A percentile compares a stretch with the other conserved stretches of the same genome.
Conservation (phyloP, 2,888 invertebrate genomes). For the Muschampia plurimacula region DNA sequence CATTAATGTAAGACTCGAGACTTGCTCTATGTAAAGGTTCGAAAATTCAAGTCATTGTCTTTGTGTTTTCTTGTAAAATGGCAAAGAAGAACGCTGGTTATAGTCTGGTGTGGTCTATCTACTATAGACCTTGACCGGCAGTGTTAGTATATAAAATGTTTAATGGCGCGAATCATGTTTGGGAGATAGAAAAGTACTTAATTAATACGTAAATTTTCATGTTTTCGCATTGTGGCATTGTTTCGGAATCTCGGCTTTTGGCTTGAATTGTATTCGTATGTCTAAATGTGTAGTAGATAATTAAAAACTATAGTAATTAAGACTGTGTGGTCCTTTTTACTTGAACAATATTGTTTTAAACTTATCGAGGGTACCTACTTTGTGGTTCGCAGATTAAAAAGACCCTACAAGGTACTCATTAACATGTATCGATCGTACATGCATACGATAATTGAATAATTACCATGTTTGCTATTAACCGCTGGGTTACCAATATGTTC, state of each 20-base stretch:
- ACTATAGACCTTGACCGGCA: neutral
- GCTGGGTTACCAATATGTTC: conserved; percentile 22
- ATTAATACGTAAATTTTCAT: conserved; percentile 40
- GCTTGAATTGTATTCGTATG: conserved; percentile 40
- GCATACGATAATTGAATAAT: conserved; percentile 25
- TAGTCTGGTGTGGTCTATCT: neutral
- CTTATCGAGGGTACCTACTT: no score
- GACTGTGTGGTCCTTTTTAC: conserved; percentile 26
- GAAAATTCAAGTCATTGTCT: neutral
- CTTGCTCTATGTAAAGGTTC: neutral
- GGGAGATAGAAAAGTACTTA: conserved; percentile 56
- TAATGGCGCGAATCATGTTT: conserved; percentile 49
- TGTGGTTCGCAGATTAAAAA: no score
- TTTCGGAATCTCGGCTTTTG: conserved; percentile 52
- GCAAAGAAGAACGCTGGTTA: neutral
- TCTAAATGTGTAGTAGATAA: conserved; percentile 38
- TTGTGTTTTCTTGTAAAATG: neutral
- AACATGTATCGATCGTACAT: conserved; percentile 8
- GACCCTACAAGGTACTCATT: neutral
- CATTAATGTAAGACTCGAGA: neutral
- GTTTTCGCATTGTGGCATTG: conserved; percentile 34
- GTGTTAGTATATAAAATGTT: conserved; percentile 20
- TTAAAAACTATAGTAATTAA: conserved; percentile 3
- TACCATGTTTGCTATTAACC: conserved; percentile 16
- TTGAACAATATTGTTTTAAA: conserved; percentile 37